Percentiles rank a stretch among this genome's conserved stretches.
These are phyloP conservation scores for Drosophila bocki DNA, from an alignment of 1,140 invertebrate species.

Conservation along the genomic window DNA sequence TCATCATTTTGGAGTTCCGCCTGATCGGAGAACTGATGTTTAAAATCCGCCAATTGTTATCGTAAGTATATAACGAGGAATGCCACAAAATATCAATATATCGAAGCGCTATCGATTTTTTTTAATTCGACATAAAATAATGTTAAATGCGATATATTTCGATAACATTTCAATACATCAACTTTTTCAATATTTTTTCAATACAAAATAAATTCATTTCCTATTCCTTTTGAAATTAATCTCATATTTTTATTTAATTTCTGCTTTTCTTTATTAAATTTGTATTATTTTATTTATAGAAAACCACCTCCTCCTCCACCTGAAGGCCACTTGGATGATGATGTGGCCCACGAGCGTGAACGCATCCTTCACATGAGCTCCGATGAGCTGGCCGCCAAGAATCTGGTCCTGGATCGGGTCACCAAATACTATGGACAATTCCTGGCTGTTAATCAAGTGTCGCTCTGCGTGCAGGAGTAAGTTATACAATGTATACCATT, in stretches of 20 bases:
- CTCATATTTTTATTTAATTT: too few species aligned
- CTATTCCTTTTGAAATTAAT: too few species aligned
- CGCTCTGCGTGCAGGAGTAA: conserved; percentile 86
- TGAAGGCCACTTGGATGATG: conserved; percentile 75
- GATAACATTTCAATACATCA: too few species aligned
- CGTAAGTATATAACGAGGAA: conserved; percentile 35
- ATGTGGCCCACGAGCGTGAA: conserved; percentile 84
- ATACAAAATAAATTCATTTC: too few species aligned
- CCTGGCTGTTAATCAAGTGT: conserved; percentile 89
- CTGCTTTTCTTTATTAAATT: too few species aligned
- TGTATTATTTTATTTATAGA: conserved; percentile 17
- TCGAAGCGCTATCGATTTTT: not conserved
- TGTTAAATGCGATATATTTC: too few species aligned
- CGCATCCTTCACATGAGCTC: conserved; percentile 66
- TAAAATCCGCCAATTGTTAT: conserved; percentile 27
- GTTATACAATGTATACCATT: conserved; percentile 8
- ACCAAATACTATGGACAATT: conserved; percentile 89
- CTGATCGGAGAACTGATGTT: conserved; percentile 58
- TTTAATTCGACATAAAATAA: not conserved
- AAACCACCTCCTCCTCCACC: conserved; percentile 53
- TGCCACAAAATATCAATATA: not conserved
- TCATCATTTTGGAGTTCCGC: conserved; percentile 65
- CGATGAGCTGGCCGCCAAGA: conserved; percentile 58
- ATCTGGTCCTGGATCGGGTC: conserved; percentile 86
- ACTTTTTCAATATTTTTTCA: too few species aligned